A percentile compares a stretch with the other conserved stretches of the same genome.
These are phyloP conservation scores for Pitangus sulphuratus DNA, from an alignment of 2,797 vertebrate species.

Conservation along the genomic window DNA sequence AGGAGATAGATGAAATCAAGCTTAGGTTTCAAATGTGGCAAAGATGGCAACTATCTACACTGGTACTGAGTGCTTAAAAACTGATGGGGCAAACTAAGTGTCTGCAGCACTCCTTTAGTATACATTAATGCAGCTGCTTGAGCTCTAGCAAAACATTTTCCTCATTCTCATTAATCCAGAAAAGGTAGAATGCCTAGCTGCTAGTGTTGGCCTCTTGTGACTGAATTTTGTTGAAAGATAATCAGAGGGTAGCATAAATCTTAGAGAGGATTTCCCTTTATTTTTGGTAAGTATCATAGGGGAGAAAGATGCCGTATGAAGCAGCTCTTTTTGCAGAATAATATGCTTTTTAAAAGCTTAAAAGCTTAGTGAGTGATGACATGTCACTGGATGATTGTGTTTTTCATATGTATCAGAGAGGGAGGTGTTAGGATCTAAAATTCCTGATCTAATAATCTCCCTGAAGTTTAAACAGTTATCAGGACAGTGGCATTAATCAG, in stretches of 20 bases:
- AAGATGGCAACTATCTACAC: background rate
- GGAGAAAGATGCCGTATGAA: background rate
- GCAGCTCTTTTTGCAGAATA: conserved; percentile 6
- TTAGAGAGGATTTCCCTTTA: conserved; percentile 26
- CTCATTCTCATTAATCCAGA: conserved; percentile 24
- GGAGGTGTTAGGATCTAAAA: conserved; percentile 17
- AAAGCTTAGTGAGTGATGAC: conserved; percentile 49
- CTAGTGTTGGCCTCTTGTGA: background rate
- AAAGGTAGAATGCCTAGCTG: conserved; percentile 12
- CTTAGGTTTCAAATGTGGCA: background rate
- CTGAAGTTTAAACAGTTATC: conserved; percentile 15
- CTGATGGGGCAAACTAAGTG: background rate
- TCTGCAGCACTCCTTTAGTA: background rate
- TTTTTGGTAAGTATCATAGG: conserved; percentile 34
- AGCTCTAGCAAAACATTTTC: conserved; percentile 6
- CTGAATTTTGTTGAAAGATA: conserved; percentile 46
- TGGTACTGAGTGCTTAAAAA: background rate
- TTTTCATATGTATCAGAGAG: conserved; percentile 16
- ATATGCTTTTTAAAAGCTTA: conserved; percentile 26
- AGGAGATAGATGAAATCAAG: background rate
- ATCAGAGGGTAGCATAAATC: conserved; percentile 37
- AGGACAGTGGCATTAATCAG: conserved; percentile 64
- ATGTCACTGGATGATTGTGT: conserved; percentile 4
- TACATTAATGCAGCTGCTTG: background rate
- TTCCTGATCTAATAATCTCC: background rate